Conservation (phyloP, 2,113 vertebrate genomes). For the Mormyrus iriodes region DNA sequence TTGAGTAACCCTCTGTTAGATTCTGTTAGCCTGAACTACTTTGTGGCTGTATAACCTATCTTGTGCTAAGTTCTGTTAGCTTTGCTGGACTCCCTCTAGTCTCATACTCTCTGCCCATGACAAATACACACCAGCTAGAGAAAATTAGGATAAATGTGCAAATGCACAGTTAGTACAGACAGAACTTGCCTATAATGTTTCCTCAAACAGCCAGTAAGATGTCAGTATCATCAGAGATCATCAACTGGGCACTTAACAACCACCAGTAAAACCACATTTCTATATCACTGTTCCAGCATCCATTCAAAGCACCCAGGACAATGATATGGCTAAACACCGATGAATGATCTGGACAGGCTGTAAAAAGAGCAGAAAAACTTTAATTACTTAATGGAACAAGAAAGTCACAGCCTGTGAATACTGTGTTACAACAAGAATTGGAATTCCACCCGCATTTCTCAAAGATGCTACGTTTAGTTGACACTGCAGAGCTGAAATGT, state of each 20-base stretch:
- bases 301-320: neutral
- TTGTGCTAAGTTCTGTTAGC: neutral
- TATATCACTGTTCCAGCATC: neutral
- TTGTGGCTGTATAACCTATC: too few relatives aligned
- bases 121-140: neutral
- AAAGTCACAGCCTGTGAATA: conserved; percentile 28
- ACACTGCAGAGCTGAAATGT: conserved; percentile 38
- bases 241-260: neutral
- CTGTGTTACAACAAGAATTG: conserved; percentile 35
- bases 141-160: neutral
- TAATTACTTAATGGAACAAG: conserved; percentile 38
- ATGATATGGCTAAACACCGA: neutral
- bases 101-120: neutral
- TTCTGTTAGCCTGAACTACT: too few relatives aligned
- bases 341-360: conserved; percentile 7
- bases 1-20: too few relatives aligned
- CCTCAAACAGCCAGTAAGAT: neutral
- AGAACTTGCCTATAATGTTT: neutral
- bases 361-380: conserved; percentile 10
- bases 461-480: conserved; percentile 26
- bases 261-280: neutral
- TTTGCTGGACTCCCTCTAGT: neutral
- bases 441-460: conserved; percentile 31
- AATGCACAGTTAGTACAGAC: neutral
- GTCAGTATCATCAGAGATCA: neutral